These are phyloP conservation scores for Corythoichthys intestinalis DNA, from an alignment of 2,113 vertebrate species.

Conservation along the genomic window DNA sequence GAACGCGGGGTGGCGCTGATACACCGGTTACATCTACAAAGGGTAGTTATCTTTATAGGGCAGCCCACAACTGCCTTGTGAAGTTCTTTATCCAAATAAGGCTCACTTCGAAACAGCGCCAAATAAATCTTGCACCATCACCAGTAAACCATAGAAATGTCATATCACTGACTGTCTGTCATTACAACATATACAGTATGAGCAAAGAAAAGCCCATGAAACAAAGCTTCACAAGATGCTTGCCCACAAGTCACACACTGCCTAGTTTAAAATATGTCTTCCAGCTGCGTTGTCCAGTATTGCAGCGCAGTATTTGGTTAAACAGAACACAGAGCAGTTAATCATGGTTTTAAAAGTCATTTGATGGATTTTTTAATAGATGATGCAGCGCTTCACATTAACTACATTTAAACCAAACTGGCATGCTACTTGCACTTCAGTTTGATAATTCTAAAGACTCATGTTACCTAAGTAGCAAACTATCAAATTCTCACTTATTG, in stretches of 20 bases:
- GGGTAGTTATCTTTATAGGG: too few relatives aligned
- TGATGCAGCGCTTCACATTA: background rate
- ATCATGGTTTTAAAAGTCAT: constrained; percentile 25
- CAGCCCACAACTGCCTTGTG: too few relatives aligned
- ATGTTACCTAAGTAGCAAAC: too few relatives aligned
- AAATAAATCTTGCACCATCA: background rate
- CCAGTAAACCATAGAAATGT: background rate
- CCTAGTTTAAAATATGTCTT: too few relatives aligned
- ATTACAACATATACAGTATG: background rate
- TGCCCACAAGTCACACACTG: constrained; percentile 2
- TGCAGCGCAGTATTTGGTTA: constrained; percentile 12
- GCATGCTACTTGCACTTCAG: too few relatives aligned
- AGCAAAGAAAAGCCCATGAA: background rate
- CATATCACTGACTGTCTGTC: background rate
- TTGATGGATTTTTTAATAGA: constrained; percentile 31
- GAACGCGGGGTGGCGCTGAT: too few relatives aligned
- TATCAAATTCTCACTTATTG: too few relatives aligned
- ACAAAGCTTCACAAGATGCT: background rate
- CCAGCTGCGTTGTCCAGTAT: constrained; percentile 3
- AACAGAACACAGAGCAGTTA: constrained; percentile 19
- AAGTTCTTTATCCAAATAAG: background rate
- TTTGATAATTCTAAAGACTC: too few relatives aligned
- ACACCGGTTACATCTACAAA: too few relatives aligned
- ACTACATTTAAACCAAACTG: too few relatives aligned
- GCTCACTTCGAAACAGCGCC: too few relatives aligned